These are phyloP conservation scores for Lepisosteus oculatus DNA, from an alignment of 2,113 vertebrate species.

Conservation along the genomic window DNA sequence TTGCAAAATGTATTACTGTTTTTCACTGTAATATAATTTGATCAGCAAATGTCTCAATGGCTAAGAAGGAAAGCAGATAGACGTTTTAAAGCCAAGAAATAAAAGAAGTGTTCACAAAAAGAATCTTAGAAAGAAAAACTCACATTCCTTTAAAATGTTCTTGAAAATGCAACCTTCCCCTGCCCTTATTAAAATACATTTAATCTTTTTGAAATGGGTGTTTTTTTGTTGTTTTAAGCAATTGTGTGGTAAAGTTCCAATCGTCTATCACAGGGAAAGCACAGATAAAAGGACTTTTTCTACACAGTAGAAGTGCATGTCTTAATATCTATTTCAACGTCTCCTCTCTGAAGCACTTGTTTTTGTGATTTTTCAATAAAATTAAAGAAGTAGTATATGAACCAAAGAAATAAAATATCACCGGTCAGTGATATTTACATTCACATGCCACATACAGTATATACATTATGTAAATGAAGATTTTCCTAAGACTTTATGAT, in stretches of 20 bases:
- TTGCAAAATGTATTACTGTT: slow-evolving; percentile 11
- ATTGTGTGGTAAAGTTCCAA: background rate
- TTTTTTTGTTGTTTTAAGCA: background rate
- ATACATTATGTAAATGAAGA: no score
- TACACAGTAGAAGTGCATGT: no score
- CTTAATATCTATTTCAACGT: no score
- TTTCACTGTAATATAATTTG: slow-evolving; percentile 19
- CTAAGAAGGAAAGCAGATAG: slow-evolving; percentile 24
- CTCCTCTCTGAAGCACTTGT: no score
- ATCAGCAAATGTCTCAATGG: background rate
- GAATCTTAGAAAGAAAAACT: slow-evolving; percentile 26
- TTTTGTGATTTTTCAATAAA: no score
- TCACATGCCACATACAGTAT: no score
- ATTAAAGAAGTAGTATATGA: no score
- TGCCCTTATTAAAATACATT: background rate
- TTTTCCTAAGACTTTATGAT: no score
- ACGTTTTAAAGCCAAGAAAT: slow-evolving; percentile 22
- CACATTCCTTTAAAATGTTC: background rate
- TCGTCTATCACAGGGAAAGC: no score
- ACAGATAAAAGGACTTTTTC: no score
- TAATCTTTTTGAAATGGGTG: background rate
- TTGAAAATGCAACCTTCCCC: background rate
- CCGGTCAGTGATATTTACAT: no score
- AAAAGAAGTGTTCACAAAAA: slow-evolving; percentile 26
- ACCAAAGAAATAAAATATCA: no score